Base-by-base conservation (phyloP, 2,797 vertebrate species). In the Spea hammondii region DNA sequence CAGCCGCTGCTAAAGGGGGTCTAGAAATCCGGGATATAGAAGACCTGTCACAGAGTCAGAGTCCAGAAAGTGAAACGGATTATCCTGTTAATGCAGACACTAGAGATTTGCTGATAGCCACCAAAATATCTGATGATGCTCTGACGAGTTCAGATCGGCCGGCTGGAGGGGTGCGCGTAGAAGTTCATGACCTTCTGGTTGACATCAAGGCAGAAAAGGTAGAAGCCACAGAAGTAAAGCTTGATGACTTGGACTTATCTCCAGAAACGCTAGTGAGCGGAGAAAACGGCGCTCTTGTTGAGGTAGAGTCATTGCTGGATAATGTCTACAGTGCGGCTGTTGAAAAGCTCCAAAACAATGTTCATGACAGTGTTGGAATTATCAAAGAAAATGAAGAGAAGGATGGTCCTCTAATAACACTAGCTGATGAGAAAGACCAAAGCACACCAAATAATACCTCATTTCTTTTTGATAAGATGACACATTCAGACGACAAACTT, bases 191-290 rank as follows among this genome's bases (percentile, higher is more conserved):
- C 84, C 93, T 99, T 78, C 89, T 99, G 82, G 98, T 99, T 80
- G 98, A 99, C 85, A 99, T 99, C 88, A 99, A 99, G 90, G 98
- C 98, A 13, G 98, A 99, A 86, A 99, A 99, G 83, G 98, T 99
- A 14, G 98, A 99, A 88, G 98, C 98, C 69, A 99, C 97, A 0
- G 98, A 99, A 86, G 98, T 99, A 68, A 99, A 99, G 85, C 89
- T 99, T 83, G 98, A 99, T 14, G 98, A 99, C 84, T 92, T 99
- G 90, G 98, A 99, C 89, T 88, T 99, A 78, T 98, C 97, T 66
- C 98, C 97, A 0, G 98, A 99, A 84, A 96, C 94, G 0, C 86
- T 98, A 9, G 94, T 92, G 72, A 88, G 91, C 13, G 92, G 83
- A 86, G 96, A 98, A 88, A 98, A 96, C 4, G 95, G 96, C 73